These are phyloP conservation scores for Odontesthes bonariensis DNA, from an alignment of 2,113 vertebrate species.

Conservation along the genomic window DNA sequence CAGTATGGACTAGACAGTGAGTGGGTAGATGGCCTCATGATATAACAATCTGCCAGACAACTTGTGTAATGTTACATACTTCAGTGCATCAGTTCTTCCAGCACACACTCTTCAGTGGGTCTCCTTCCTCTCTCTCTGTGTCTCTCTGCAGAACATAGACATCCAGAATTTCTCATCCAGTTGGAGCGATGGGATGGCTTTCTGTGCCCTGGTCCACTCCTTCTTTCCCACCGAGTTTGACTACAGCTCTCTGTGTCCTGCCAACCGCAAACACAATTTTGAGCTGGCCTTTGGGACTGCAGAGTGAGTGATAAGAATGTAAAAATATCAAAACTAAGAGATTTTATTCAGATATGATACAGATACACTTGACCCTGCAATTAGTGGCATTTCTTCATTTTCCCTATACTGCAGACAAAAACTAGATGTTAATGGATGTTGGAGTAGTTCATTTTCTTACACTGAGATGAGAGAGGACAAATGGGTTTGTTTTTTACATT, in stretches of 20 bases:
- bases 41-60: slow-evolving; percentile 19
- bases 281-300: slow-evolving; percentile 93
- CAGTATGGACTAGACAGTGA: slow-evolving; percentile 6
- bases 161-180: slow-evolving; percentile 99
- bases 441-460: too few relatives aligned
- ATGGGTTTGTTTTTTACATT: too few relatives aligned
- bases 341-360: background rate
- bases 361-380: too few relatives aligned
- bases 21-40: slow-evolving; percentile 29
- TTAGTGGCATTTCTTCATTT: too few relatives aligned
- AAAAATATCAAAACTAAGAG: background rate
- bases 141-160: slow-evolving; percentile 88
- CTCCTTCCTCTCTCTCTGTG: background rate
- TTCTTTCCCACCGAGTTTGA: slow-evolving; percentile 97
- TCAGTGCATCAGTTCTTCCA: slow-evolving; percentile 1
- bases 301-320: slow-evolving; percentile 85
- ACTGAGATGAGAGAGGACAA: too few relatives aligned
- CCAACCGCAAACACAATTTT: slow-evolving; percentile 92
- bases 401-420: too few relatives aligned
- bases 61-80: too few relatives aligned
- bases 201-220: slow-evolving; percentile 96
- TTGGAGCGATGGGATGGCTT: slow-evolving; percentile 98
- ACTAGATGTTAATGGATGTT: too few relatives aligned
- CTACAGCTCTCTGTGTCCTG: slow-evolving; percentile 87
- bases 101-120: slow-evolving; percentile 10